These are phyloP conservation scores for Craniophora ligustri DNA, from an alignment of 2,888 invertebrate genomes.

Conservation along the genomic window DNA sequence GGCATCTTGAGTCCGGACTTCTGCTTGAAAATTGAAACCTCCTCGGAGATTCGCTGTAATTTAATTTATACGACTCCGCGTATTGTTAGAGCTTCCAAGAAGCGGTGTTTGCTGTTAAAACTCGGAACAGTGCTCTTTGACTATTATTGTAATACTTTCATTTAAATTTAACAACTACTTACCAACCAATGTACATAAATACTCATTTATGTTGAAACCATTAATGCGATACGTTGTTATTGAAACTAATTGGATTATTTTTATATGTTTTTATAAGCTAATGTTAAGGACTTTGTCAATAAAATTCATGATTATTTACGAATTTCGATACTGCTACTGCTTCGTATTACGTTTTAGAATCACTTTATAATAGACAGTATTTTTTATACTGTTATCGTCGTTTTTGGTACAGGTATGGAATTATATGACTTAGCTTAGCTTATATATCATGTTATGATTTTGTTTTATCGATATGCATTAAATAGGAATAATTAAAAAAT, in stretches of 20 bases:
- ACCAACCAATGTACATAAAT: constrained; percentile 17
- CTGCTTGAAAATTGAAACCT: constrained; percentile 80
- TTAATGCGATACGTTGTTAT: constrained; percentile 39
- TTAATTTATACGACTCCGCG: constrained; percentile 83
- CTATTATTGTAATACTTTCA: constrained; percentile 50
- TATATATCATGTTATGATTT: too few species aligned
- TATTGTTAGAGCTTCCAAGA: constrained; percentile 75
- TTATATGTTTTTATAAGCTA: constrained; percentile 34
- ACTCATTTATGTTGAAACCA: constrained; percentile 28
- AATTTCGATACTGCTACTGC: constrained; percentile 23
- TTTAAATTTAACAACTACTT: constrained; percentile 46
- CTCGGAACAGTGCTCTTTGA: constrained; percentile 62
- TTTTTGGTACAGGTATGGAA: too few species aligned
- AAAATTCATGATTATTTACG: constrained; percentile 27
- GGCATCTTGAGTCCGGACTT: constrained; percentile 69
- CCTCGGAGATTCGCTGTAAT: constrained; percentile 78
- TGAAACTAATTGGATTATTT: constrained; percentile 47
- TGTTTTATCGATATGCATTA: too few species aligned
- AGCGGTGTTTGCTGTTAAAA: constrained; percentile 75
- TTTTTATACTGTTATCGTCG: too few species aligned
- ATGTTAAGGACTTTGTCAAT: constrained; percentile 31
- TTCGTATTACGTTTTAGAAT: too few species aligned
- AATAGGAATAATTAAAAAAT: too few species aligned
- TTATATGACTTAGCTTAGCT: too few species aligned
- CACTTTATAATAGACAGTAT: too few species aligned